Evolutionary conservation across 2,888 invertebrate genomes (phyloP), one percentile per base, ranked within the genome.

Genomic region (Erebia ligea): DNA sequence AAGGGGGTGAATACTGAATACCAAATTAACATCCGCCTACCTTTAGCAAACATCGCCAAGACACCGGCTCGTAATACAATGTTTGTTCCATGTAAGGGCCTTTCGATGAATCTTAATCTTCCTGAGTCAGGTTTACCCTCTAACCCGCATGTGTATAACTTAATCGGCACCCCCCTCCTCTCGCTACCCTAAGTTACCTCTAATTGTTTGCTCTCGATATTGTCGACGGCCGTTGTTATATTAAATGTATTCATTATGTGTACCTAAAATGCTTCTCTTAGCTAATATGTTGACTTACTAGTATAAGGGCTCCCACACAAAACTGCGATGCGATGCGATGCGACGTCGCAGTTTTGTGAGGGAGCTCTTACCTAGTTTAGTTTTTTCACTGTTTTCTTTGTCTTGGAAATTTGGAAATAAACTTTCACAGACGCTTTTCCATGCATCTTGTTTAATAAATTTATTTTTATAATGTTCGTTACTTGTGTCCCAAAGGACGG

Each of bases 121-220:
- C 87, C 87, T 89, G 88, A 91, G 80, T 91, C 91, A 91, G 92
- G 91, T 90, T 86, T 87, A 85, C 90, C 90, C 89, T 89, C 77
- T 88, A 90, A 86, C 92, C 92, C 92, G 92, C 89, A 92, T 92
- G 87, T 89, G 86, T 91, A 90, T 92, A 92, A 91, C 92, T 92
- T 92, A 92, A 92, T 93, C 91, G 91, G 85, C 86, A 81, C 87
- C 90, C 86, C 85, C 81, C 77, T 73, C 86, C 85, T 80, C 78
- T 74, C 72, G 77, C 81, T 82, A 68, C 88, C 88, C 84, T 87
- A 88, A 89, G 86, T 89, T 89, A 85, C 88, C 86, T 90, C 89
- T 93, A 93, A 93, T 92, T 93, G 92, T 93, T 93, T 93, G 90
- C 92, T 87, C 86, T 83, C 89, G 86, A 92, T 92, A 92, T 92